Conservation (phyloP, 2,113 vertebrate genomes). For the Chaetodon auriga region DNA sequence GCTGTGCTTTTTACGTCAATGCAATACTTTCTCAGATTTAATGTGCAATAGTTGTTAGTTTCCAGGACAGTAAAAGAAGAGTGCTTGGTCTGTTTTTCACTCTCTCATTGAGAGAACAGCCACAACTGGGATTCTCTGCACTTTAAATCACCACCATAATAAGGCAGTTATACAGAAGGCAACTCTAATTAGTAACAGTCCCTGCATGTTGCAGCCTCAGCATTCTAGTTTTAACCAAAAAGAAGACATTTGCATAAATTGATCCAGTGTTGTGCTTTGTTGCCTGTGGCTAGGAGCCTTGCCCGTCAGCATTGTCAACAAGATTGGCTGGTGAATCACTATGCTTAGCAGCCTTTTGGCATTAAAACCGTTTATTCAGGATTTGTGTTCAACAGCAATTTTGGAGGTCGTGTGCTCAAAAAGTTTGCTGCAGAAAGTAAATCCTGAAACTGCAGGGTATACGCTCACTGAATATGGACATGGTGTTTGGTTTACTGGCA, state of each 20-base stretch:
- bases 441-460: neutral
- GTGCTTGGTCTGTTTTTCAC: neutral
- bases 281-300: constrained; percentile 26
- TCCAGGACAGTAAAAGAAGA: neutral
- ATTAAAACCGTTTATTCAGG: constrained; percentile 7
- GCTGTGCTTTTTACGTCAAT: neutral
- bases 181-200: constrained; percentile 46
- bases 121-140: constrained; percentile 5
- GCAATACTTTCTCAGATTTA: neutral
- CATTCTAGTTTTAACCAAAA: constrained; percentile 43
- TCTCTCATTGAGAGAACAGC: neutral
- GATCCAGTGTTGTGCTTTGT: constrained; percentile 15
- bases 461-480: neutral
- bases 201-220: constrained; percentile 36
- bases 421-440: neutral
- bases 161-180: constrained; percentile 3
- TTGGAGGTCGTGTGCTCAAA: neutral
- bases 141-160: constrained; percentile 32
- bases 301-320: constrained; percentile 6
- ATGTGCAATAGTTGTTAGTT: neutral
- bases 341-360: constrained; percentile 13
- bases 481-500: constrained; percentile 6
- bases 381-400: constrained; percentile 10
- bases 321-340: constrained; percentile 31
- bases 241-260: constrained; percentile 29